Conservation (phyloP, 2,888 invertebrate species). For the Cremastobaeus sp. region DNA sequence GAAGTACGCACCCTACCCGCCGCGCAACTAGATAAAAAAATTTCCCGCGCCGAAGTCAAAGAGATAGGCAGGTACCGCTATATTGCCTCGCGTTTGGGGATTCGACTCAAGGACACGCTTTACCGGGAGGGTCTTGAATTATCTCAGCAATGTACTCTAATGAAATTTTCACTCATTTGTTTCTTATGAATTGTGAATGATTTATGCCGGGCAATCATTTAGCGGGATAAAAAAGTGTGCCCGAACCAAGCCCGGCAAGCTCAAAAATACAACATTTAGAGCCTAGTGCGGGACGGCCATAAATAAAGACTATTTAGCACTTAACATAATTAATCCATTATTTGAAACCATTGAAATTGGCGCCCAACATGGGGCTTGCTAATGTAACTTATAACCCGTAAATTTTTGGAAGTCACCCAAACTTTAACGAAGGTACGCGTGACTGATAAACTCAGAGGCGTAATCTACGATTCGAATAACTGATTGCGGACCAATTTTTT, state of each 20-base stretch:
- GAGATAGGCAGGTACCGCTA: slow-evolving; percentile 58
- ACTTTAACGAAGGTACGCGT: slow-evolving; percentile 27
- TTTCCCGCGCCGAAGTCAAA: slow-evolving; percentile 32
- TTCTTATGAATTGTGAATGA: slow-evolving; percentile 42
- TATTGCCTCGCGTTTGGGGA: slow-evolving; percentile 40
- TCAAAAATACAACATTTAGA: not conserved
- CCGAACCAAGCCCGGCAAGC: not conserved
- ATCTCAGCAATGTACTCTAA: slow-evolving; percentile 41
- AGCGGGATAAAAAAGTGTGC: not conserved
- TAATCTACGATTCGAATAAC: slow-evolving; percentile 1
- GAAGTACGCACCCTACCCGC: slow-evolving; percentile 57
- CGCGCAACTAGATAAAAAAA: slow-evolving; percentile 63
- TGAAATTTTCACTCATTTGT: slow-evolving; percentile 50
- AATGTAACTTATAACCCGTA: slow-evolving; percentile 42
- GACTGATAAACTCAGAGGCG: slow-evolving; percentile 30
- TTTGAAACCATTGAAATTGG: slow-evolving; percentile 39
- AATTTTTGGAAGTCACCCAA: slow-evolving; percentile 53
- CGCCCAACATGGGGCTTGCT: slow-evolving; percentile 42
- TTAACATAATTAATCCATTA: slow-evolving; percentile 54
- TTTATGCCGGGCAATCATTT: slow-evolving; percentile 1
- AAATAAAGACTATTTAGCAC: slow-evolving; percentile 47
- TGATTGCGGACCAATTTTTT: not conserved
- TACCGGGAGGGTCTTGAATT: slow-evolving; percentile 35
- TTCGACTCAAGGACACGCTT: slow-evolving; percentile 25
- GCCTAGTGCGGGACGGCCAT: slow-evolving; percentile 20